These are phyloP conservation scores for Erebia epiphron DNA, from an alignment of 2,888 invertebrate genomes.

Conservation along the genomic window DNA sequence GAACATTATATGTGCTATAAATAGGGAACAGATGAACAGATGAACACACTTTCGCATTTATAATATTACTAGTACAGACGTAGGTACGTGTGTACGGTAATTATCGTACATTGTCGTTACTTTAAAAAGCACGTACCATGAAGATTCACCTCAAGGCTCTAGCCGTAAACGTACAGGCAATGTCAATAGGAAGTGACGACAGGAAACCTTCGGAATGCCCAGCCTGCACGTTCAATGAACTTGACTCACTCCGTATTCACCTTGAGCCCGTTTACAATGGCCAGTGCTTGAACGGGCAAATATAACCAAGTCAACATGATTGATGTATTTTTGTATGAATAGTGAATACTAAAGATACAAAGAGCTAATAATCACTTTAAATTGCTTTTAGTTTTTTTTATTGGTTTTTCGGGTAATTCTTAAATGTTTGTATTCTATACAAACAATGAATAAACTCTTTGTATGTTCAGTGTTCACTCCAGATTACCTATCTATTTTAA, in stretches of 20 bases:
- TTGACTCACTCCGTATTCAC: constrained; percentile 36
- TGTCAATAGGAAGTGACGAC: constrained; percentile 78
- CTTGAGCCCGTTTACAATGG: constrained; percentile 37
- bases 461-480: background rate
- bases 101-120: background rate
- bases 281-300: constrained; percentile 27
- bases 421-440: background rate
- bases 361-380: background rate
- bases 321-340: constrained; percentile 10
- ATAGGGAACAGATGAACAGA: no score
- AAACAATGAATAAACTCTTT: background rate
- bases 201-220: constrained; percentile 73
- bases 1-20: no score
- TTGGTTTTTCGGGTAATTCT: background rate
- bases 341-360: background rate
- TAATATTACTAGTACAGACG: no score
- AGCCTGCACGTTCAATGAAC: constrained; percentile 52
- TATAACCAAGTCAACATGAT: constrained; percentile 20
- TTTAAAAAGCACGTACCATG: background rate
- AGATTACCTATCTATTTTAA: no score
- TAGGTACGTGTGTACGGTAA: background rate
- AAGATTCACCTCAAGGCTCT: constrained; percentile 9
- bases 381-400: background rate
- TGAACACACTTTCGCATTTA: no score
- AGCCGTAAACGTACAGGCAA: constrained; percentile 12